Evolutionary conservation across 2,888 invertebrate species (phyloP), one percentile per base, ranked within the genome.

Genomic region (Drosophila ezoana): DNA sequence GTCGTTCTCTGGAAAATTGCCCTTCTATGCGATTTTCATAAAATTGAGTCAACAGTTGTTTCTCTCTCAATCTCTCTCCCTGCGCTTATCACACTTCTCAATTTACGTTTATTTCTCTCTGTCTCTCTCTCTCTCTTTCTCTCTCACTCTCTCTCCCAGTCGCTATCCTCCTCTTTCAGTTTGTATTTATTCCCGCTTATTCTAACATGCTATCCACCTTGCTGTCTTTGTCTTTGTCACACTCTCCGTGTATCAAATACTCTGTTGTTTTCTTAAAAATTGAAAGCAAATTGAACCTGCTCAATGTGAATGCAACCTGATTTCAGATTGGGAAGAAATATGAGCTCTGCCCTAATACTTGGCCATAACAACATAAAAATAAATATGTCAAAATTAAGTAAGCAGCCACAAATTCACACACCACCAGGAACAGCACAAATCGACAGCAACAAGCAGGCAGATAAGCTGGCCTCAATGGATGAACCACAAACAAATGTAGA

Each of bases 351-450:
- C 60, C 72, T 63, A 61, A 58, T 67, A 64, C 69, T 65, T 66
- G 53, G 64, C 69, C 69, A 59, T 62, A 63, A 62, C 65, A 66
- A 61, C 72, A 72, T 80, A 76, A 77, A 81, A 84, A 89, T 89
- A 83, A 89, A 88, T 87, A 81, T 88, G 85, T 87, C 85, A 87
- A 87, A 81, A 88, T 83, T 87, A 88, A 82, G 80, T 81, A 76
- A 76, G 76, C 76, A 86, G 72, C 80, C 76, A 77, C 70, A 81
- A 76, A 73, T 75, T 78, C 60, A 75, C 75, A 68, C 73, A 77
- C 65, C 48, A 56, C 11, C 67, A 48, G 16, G 48, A 33, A 3
- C 62, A 61, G 41, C 38, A 40, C 52, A 52, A 40, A 52, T 40
- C 28, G 52, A 51, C 40, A 75, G 63, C 72, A 76, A 69, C 60